Conservation (phyloP, 2,113 vertebrate genomes). For the Haliaeetus leucogaster region DNA sequence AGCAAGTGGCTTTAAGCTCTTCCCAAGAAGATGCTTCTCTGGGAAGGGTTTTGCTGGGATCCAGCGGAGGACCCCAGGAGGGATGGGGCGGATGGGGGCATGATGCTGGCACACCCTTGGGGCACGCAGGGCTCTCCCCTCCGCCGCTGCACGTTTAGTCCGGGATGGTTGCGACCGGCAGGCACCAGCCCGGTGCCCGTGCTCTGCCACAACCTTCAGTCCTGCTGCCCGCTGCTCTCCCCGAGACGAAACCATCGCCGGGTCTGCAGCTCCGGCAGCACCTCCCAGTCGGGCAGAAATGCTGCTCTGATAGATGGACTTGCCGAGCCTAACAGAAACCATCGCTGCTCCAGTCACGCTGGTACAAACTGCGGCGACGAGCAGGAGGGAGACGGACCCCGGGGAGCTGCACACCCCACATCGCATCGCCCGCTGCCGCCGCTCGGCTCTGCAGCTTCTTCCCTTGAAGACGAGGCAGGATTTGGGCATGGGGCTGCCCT, state of each 20-base stretch:
- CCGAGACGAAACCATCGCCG: not conserved
- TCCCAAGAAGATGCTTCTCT: not conserved
- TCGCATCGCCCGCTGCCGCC: not conserved
- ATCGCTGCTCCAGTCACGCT: not conserved
- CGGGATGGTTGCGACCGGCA: rapidly evolving
- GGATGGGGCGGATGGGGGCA: not conserved
- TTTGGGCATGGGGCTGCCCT: not conserved
- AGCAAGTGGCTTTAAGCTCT: not conserved
- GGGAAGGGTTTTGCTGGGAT: not conserved
- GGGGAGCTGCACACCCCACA: not conserved
- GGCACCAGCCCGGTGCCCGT: not conserved
- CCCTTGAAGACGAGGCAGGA: not conserved
- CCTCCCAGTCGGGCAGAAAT: not conserved
- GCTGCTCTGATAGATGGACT: not conserved
- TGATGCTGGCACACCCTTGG: not conserved
- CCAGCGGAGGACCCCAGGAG: rapidly evolving
- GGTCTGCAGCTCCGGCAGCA: not conserved
- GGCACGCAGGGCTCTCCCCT: rapidly evolving
- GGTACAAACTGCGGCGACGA: not conserved
- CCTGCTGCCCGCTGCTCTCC: not conserved
- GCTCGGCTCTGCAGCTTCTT: not conserved
- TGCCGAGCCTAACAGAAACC: not conserved
- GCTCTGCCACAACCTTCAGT: not conserved
- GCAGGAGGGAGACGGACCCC: not conserved
- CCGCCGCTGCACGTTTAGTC: rapidly evolving